These are phyloP conservation scores for Myotis planiceps DNA, from an alignment of 2,797 vertebrate genomes.

Conservation along the genomic window DNA sequence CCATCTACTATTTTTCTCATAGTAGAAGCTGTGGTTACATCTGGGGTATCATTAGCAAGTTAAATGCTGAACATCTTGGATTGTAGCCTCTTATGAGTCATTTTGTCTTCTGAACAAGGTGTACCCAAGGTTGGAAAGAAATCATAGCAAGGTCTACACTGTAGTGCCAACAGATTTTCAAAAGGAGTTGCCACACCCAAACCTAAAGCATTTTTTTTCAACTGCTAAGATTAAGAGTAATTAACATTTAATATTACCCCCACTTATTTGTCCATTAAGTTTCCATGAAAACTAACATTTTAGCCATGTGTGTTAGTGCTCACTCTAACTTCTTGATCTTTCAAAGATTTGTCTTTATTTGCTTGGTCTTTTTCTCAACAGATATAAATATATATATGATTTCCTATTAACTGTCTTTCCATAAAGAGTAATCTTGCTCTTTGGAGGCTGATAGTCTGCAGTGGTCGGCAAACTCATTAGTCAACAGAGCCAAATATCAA, in stretches of 20 bases:
- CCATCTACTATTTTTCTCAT: constrained; percentile 5
- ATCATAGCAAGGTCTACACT: constrained; percentile 63
- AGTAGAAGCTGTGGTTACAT: constrained; percentile 17
- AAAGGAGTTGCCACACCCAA: constrained; percentile 76
- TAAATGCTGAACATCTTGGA: constrained; percentile 68
- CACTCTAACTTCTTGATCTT: constrained; percentile 10
- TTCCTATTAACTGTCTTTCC: background rate
- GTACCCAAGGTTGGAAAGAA: constrained; percentile 75
- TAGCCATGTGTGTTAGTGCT: background rate
- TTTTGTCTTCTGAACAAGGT: constrained; percentile 72
- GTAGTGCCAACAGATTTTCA: constrained; percentile 73
- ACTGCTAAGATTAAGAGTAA: constrained; percentile 67
- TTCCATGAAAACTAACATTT: constrained; percentile 73
- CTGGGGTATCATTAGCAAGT: constrained; percentile 56
- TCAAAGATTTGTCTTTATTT: background rate
- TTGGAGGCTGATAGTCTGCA: background rate
- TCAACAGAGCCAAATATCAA: no score
- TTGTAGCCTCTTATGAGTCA: constrained; percentile 77
- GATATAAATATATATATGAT: no score
- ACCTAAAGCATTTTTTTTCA: constrained; percentile 78
- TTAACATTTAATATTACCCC: constrained; percentile 64
- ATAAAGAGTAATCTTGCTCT: background rate
- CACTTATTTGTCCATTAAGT: constrained; percentile 68
- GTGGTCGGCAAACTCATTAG: no score
- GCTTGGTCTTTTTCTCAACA: background rate